Percentiles rank a stretch among this genome's conserved stretches.
phyloP scores from a whole-genome alignment of 1,140 invertebrate species.

The Vanessa tameamea region DNA sequence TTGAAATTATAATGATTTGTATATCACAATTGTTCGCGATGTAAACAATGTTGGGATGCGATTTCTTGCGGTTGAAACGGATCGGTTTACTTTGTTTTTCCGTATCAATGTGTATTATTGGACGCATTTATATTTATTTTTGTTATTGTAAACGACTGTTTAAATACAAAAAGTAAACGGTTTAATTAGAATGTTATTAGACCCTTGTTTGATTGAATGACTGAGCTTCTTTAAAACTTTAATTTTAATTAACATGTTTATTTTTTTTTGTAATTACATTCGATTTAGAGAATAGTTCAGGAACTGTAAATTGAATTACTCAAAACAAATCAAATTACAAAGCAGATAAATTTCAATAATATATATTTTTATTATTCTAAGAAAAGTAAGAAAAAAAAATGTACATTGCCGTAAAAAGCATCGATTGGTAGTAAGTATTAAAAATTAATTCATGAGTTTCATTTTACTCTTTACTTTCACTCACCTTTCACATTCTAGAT shows the following conservation, averaged over 20 bases:
- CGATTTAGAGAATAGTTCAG: no score
- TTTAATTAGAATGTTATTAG: no score
- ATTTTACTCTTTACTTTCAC: conserved; percentile 1
- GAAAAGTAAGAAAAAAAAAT: background rate
- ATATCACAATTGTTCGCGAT: background rate
- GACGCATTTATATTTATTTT: conserved; percentile 11
- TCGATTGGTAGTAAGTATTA: background rate
- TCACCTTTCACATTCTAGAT: conserved; percentile 2
- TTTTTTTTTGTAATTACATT: no score
- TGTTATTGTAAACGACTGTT: background rate
- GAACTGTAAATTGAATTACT: no score
- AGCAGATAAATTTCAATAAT: no score
- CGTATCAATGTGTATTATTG: conserved; percentile 6
- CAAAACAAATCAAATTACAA: no score
- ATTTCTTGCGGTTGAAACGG: conserved; percentile 39
- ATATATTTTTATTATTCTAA: no score
- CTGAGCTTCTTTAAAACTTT: no score
- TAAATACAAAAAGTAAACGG: background rate
- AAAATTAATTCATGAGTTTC: background rate
- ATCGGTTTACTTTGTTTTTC: conserved; percentile 28
- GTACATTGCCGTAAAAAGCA: background rate
- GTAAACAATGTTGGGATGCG: conserved; percentile 40
- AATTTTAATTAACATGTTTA: no score
- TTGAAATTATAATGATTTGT: background rate
- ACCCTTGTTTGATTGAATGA: no score